Base-by-base conservation (phyloP, 2,113 vertebrate genomes). In the Bubo blakistoni region DNA sequence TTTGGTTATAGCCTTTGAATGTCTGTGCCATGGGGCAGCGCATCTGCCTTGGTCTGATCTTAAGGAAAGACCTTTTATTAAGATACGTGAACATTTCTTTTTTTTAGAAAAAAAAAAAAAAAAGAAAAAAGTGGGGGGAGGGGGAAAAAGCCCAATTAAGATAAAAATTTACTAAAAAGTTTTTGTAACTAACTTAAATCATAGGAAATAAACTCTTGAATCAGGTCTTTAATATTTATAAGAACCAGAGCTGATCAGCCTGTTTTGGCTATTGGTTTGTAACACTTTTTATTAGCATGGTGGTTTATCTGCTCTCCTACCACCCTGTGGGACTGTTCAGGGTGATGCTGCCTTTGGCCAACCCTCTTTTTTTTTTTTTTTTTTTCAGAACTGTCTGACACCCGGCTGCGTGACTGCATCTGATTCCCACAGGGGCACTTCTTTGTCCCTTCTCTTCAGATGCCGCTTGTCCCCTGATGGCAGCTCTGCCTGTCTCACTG, bases 31-130 rank as follows among this genome's bases (percentile, higher is more conserved):
- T 96, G 97, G 71, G 96, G 97, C 92, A 95, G 96, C 42, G 25
- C 90, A 86, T 62, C 97, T 96, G 92, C 97, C 97, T 97, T 95
- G 96, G 97, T 98, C 98, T 98, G 95, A 97, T 97, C 97, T 96
- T 97, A 97, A 96, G 94, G 98, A 97, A 97, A 98, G 98, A 97
- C 96, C 97, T 98, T 98, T 98, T 97, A 94, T 95, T 96, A 92
- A 98, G 98, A 96, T 96, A 96, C 49, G 26, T 97, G 95, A 98
- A 97, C 96, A 94, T 95, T 97, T 96, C 96, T 94, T 97, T 96
- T 96, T 96, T 97, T 96, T 93, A 94, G 61, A 96, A 95, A 96
- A 52, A 65, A 84, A 93, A 92, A 92, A 57, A 63, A 21, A 58
- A n/a, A 44, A 25, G n/a, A 7, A 89, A 49, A 52, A 86, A 46